A percentile compares a stretch with the other conserved stretches of the same genome.
Evolutionary conservation across 2,113 vertebrate species (phyloP).

Genomic region (Erpornis zantholeuca): DNA sequence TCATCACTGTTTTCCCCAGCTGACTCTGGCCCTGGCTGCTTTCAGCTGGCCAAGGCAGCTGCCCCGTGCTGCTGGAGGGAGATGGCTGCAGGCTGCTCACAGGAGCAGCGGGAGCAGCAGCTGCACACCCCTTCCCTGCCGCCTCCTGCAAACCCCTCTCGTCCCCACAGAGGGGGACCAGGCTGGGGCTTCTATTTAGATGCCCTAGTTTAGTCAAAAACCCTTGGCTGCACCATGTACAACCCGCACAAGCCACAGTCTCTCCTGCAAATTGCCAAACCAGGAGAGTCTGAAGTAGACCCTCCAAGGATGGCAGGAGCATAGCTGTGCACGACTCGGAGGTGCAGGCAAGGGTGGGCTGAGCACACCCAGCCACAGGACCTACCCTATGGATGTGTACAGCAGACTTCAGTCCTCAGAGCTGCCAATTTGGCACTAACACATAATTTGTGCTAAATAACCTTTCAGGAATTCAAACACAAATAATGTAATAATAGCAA

Average conservation of each 20-base stretch:
- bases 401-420: neutral
- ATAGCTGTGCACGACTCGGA: accelerated
- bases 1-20: neutral
- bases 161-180: accelerated
- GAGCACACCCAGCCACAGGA: accelerated
- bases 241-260: accelerated
- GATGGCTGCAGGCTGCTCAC: neutral
- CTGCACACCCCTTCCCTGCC: neutral
- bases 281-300: accelerated
- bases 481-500: constrained; percentile 60
- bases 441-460: constrained; percentile 24
- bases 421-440: neutral
- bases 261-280: neutral
- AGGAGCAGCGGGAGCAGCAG: neutral
- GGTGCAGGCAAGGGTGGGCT: neutral
- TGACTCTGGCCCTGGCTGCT: neutral
- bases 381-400: neutral
- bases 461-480: constrained; percentile 2
- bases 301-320: accelerated
- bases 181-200: neutral
- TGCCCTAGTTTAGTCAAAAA: neutral
- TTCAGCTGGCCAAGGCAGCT: constrained; percentile 44
- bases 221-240: neutral
- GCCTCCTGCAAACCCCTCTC: accelerated
- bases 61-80: neutral